Percentiles rank a stretch among this genome's conserved stretches.
Evolutionary conservation across 2,888 invertebrate genomes (phyloP).

Genomic region (Xylocampa areola): DNA sequence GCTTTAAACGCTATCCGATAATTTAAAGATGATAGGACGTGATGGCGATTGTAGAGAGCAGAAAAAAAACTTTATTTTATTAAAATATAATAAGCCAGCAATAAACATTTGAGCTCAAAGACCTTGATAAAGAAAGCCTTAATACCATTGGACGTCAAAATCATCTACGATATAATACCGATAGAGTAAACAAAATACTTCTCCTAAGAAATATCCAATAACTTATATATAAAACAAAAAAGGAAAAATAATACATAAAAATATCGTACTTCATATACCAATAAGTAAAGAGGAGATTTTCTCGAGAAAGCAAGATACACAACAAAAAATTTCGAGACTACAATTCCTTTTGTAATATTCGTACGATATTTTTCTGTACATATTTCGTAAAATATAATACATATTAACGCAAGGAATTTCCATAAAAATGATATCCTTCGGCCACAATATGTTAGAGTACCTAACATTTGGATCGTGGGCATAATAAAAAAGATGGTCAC

Average conservation of each 20-base stretch:
- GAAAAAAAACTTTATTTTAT: too few relatives aligned
- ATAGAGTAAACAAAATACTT: conserved; percentile 17
- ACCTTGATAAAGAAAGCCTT: too few relatives aligned
- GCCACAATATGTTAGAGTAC: conserved; percentile 47
- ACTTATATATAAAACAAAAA: not conserved
- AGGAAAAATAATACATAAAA: not conserved
- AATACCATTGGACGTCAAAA: too few relatives aligned
- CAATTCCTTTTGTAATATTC: conserved; percentile 30
- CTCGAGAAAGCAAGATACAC: conserved; percentile 11
- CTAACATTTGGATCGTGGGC: conserved; percentile 28
- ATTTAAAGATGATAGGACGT: conserved; percentile 6
- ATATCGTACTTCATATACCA: conserved; percentile 3
- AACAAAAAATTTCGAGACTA: conserved; percentile 14
- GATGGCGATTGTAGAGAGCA: too few relatives aligned
- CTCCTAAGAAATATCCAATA: not conserved
- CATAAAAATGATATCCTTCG: conserved; percentile 50
- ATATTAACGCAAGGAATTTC: conserved; percentile 39
- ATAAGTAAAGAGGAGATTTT: conserved; percentile 23
- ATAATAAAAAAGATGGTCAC: conserved; percentile 41
- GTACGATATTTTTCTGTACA: conserved; percentile 31
- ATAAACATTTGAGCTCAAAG: too few relatives aligned
- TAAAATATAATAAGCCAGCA: too few relatives aligned
- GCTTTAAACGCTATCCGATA: conserved; percentile 19
- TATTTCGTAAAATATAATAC: conserved; percentile 44
- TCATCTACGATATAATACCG: too few relatives aligned